Percentiles rank a stretch among this genome's conserved stretches.
These are phyloP conservation scores for Parapsyche elsis DNA, from an alignment of 1,140 invertebrate species.

Conservation along the genomic window DNA sequence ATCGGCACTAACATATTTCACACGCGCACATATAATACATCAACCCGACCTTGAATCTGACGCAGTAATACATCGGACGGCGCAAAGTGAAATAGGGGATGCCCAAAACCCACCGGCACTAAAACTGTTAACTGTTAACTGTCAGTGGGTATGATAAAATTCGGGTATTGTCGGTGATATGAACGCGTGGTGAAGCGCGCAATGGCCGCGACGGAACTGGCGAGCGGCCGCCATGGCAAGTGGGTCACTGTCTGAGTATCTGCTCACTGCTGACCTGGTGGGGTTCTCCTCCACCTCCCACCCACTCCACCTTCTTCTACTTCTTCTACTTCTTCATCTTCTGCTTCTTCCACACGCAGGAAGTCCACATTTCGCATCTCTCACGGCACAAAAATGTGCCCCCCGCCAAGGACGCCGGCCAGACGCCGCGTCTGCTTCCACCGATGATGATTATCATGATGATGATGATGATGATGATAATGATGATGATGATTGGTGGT, in stretches of 20 bases:
- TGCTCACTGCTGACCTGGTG: slow-evolving; percentile 9
- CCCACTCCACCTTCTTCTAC: no score
- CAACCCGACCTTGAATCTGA: no score
- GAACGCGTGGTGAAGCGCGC: not conserved
- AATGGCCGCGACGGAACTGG: not conserved
- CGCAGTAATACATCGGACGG: no score
- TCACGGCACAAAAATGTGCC: not conserved
- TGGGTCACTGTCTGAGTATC: slow-evolving; percentile 27
- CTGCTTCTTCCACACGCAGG: not conserved
- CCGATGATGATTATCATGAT: not conserved
- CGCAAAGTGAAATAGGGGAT: no score
- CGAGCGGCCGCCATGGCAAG: not conserved
- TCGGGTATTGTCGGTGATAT: not conserved
- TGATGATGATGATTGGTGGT: not conserved
- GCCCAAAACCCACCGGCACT: not conserved
- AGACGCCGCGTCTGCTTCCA: not conserved
- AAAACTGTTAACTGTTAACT: no score
- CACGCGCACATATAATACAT: no score
- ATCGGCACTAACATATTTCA: no score
- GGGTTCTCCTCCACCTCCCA: not conserved
- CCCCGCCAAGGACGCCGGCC: not conserved
- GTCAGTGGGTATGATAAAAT: no score
- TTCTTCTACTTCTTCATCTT: no score
- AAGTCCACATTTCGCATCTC: slow-evolving; percentile 7
- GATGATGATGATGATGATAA: not conserved